Percentiles rank a stretch among this genome's conserved stretches.
Evolutionary conservation across 23 tunicate genomes (phyloP).

Genomic region (Halocynthia aurantium): DNA sequence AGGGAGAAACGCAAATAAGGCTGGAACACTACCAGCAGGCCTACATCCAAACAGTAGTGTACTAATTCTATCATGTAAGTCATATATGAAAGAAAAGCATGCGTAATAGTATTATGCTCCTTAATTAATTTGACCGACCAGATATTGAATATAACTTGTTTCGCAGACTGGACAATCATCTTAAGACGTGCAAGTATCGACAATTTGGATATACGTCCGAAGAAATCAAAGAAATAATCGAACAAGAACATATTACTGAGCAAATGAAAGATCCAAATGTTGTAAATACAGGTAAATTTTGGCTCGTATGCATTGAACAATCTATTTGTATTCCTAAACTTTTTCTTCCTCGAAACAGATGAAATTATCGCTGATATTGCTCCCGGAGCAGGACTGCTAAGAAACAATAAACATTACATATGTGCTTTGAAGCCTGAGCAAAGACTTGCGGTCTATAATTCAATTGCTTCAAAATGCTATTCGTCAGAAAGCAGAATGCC

Average conservation of each 20-base stretch:
- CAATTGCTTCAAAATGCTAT: constrained; percentile 3
- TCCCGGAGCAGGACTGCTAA: background rate
- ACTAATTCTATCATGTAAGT: too few species aligned
- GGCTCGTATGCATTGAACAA: background rate
- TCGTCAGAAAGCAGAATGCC: constrained; percentile 10
- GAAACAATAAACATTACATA: constrained; percentile 12
- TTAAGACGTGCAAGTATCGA: constrained; percentile 41
- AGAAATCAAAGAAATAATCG: constrained; percentile 41
- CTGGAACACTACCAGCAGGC: too few species aligned
- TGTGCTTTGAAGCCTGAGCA: constrained; percentile 2
- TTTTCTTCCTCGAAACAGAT: constrained; percentile 1
- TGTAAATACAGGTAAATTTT: background rate
- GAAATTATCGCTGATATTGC: constrained; percentile 1
- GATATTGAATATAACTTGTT: background rate
- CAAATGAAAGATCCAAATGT: background rate
- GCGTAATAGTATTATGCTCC: too few species aligned
- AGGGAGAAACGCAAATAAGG: too few species aligned
- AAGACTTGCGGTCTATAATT: constrained; percentile 9
- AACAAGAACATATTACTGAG: constrained; percentile 22
- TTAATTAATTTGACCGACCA: too few species aligned
- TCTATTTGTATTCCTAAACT: background rate
- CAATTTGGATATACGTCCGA: constrained; percentile 23
- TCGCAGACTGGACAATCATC: constrained; percentile 19
- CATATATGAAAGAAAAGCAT: too few species aligned
- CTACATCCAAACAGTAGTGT: too few species aligned